Evolutionary conservation across 2,888 invertebrate genomes (phyloP).

Genomic region (Aproaerema taeniolella): DNA sequence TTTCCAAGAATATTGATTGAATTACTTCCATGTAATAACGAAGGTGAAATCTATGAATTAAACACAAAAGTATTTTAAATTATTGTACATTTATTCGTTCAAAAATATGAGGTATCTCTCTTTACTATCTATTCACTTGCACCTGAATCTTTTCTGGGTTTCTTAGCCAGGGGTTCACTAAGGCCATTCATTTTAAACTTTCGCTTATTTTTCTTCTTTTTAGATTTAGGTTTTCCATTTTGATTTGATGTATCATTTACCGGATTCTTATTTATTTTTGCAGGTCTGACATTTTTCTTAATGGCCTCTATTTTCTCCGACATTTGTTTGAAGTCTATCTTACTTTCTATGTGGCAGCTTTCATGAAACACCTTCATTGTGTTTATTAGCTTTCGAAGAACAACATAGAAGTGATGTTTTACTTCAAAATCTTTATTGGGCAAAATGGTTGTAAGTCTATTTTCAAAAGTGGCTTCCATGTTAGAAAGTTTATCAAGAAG

Average conservation of each 20-base stretch:
- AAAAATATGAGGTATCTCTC: not conserved
- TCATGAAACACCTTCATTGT: conserved; percentile 67
- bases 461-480: conserved; percentile 67
- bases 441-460: conserved; percentile 52
- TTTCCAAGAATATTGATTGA: too few species aligned
- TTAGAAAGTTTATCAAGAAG: conserved; percentile 45
- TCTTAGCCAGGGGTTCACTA: conserved; percentile 40
- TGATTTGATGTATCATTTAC: conserved; percentile 25
- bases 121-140: conserved; percentile 25
- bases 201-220: conserved; percentile 48
- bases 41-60: too few species aligned
- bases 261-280: conserved; percentile 26
- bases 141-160: conserved; percentile 34
- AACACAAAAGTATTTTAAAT: too few species aligned
- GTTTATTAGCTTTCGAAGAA: conserved; percentile 73
- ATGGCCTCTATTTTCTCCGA: conserved; percentile 39
- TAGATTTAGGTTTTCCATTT: conserved; percentile 24
- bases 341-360: conserved; percentile 45
- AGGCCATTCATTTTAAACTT: conserved; percentile 47
- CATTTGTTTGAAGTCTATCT: conserved; percentile 45
- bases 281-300: conserved; percentile 41
- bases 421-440: conserved; percentile 51
- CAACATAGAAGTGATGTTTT: conserved; percentile 76
- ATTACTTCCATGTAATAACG: too few species aligned
- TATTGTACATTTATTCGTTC: too few species aligned